Evolutionary conservation across 1,140 invertebrate species (phyloP), one percentile per base, ranked within the genome.

Genomic region (Venturia canescens): DNA sequence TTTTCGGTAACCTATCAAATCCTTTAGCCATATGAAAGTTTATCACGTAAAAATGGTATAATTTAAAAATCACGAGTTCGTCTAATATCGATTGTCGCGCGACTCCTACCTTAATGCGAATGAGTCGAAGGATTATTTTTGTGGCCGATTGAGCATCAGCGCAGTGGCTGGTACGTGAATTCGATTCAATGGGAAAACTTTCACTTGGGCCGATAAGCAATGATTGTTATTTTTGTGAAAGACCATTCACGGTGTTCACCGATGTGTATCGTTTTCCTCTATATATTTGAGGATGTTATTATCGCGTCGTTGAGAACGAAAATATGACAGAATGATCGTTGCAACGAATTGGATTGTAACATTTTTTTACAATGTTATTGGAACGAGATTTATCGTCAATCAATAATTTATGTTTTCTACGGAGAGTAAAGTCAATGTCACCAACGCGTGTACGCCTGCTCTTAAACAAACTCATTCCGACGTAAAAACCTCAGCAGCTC

Each of bases 371-470:
- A 63, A 23, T 63, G 50, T 53, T 7, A 53, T 16, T 63, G 60
- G 11, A 63, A 63, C 60, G 3, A 27, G 13, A 13, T 23, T 23
- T 57, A 21, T 57, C 21, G 13, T 23, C 53, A 18, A 63, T 63
- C 60, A 23, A 63, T 63, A 63, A 63, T 63, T 63, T 63, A 63
- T 63, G 21, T 26, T 63, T 63, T 63, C 27, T 63, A 63, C 23
- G 23, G 21, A 3, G 21, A 26, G 1, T 63, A 63, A 63, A n/a
- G 4, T 63, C 23, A 26, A 63, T 63, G 5, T 63, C 60, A 11
- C 21, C n/a, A 63, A 27, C 3, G 3, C 16, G n/a, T 63, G 23
- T 63, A 27, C 23, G 27, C 27, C 7, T 63, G 23, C 21, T 26
- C n/a, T 2, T 63, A 23, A 13, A 63, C 21, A 63, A 23, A 63